These are phyloP conservation scores for Rhynchomys soricoides DNA, from an alignment of 2,113 vertebrate genomes.

Conservation along the genomic window DNA sequence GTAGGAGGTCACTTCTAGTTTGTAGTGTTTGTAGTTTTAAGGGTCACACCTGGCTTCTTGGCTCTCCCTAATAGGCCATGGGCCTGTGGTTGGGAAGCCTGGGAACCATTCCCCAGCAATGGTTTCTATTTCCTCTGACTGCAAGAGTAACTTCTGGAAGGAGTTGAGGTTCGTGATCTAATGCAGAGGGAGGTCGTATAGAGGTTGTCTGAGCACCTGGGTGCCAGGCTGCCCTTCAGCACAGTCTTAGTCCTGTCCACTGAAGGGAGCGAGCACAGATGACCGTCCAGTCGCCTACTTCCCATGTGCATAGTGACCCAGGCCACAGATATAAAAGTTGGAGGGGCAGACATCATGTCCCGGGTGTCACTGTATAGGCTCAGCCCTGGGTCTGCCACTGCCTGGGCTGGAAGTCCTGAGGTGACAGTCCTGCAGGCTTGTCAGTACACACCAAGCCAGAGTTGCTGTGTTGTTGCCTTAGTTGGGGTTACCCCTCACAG, in stretches of 20 bases:
- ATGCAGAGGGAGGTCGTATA: not conserved
- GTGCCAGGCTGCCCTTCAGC: not conserved
- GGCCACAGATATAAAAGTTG: not conserved
- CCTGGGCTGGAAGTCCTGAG: not conserved
- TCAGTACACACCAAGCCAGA: not conserved
- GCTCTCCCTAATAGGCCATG: not conserved
- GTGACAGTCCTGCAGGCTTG: no score
- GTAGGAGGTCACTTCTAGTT: not conserved
- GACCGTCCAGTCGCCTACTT: fast-evolving
- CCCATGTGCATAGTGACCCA: not conserved
- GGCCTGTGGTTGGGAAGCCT: not conserved
- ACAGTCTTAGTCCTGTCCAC: no score
- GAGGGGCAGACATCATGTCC: fast-evolving
- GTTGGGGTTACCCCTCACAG: not conserved
- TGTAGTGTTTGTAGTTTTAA: not conserved
- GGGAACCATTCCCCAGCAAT: not conserved
- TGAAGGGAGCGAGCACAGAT: no score
- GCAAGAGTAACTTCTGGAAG: not conserved
- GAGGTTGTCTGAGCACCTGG: not conserved
- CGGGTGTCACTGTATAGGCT: no score
- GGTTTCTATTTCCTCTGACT: not conserved
- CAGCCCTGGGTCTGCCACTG: not conserved
- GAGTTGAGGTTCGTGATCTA: not conserved
- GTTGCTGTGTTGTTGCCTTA: no score
- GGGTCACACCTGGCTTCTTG: not conserved